A percentile compares a stretch with the other conserved stretches of the same genome.
Conservation (phyloP, 2,797 vertebrate species). For the Paguma larvata region DNA sequence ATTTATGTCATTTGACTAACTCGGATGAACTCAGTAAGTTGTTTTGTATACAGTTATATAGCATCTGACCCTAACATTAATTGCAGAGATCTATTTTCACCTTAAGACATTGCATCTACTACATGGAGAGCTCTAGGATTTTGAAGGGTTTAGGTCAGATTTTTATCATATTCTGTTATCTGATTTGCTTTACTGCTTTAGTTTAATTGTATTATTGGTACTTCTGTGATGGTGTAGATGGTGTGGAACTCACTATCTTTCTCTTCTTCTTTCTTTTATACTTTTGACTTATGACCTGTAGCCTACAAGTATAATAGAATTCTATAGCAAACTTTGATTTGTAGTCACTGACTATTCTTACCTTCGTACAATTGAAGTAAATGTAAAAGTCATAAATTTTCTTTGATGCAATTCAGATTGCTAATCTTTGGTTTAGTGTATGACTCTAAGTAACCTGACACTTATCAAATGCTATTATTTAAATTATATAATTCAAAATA, state of each 20-base stretch:
- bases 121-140: not conserved
- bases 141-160: not conserved
- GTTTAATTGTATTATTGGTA: not conserved
- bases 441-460: not conserved
- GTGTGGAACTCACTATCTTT: not conserved
- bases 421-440: constrained; percentile 2
- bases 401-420: constrained; percentile 6
- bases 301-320: not conserved
- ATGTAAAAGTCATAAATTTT: not conserved
- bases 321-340: not conserved
- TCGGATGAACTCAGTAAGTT: not conserved
- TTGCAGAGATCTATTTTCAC: not conserved
- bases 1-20: not conserved
- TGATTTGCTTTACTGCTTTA: not conserved
- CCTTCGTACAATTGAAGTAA: not conserved
- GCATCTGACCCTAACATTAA: not conserved
- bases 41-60: not conserved
- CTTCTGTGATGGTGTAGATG: not conserved
- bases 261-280: not conserved
- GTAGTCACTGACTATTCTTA: not conserved
- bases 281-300: not conserved
- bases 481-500: not conserved
- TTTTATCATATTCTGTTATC: not conserved
- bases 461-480: not conserved
- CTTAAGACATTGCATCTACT: not conserved